A percentile compares a stretch with the other conserved stretches of the same genome.
Evolutionary conservation across 1,140 invertebrate genomes (phyloP).

Genomic region (Drosophila subobscura): DNA sequence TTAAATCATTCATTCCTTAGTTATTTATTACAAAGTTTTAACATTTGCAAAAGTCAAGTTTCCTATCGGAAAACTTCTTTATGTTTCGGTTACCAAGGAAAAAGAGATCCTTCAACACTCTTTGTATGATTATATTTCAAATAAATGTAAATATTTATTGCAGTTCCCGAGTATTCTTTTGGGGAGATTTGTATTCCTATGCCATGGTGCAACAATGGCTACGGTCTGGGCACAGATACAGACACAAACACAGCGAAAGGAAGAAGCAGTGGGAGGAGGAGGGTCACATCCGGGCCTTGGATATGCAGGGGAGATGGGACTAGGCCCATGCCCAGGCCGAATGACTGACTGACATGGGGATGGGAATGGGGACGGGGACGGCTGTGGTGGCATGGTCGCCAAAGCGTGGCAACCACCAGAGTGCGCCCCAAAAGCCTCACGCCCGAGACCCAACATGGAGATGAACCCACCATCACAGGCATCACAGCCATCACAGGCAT

Average conservation of each 20-base stretch:
- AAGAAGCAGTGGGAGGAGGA: too few relatives aligned
- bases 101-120: too few relatives aligned
- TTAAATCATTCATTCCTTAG: too few relatives aligned
- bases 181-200: not conserved
- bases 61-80: too few relatives aligned
- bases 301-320: slow-evolving; percentile 49
- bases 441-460: slow-evolving; percentile 1
- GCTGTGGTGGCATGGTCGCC: slow-evolving; percentile 44
- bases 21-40: too few relatives aligned
- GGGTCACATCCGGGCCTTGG: too few relatives aligned
- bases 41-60: too few relatives aligned
- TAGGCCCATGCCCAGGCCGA: too few relatives aligned
- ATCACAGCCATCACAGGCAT: not conserved
- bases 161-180: not conserved
- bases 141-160: too few relatives aligned
- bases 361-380: slow-evolving; percentile 14
- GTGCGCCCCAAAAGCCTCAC: slow-evolving; percentile 1
- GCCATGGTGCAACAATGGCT: slow-evolving; percentile 19
- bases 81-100: too few relatives aligned
- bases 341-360: slow-evolving; percentile 9
- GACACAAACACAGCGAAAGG: slow-evolving; percentile 10
- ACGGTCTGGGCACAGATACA: slow-evolving; percentile 34
- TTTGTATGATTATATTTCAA: too few relatives aligned
- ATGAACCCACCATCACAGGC: not conserved
- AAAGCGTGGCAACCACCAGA: slow-evolving; percentile 69